A percentile compares a stretch with the other conserved stretches of the same genome.
Evolutionary conservation across 2,113 vertebrate genomes (phyloP).

Genomic region (Aythya baeri): DNA sequence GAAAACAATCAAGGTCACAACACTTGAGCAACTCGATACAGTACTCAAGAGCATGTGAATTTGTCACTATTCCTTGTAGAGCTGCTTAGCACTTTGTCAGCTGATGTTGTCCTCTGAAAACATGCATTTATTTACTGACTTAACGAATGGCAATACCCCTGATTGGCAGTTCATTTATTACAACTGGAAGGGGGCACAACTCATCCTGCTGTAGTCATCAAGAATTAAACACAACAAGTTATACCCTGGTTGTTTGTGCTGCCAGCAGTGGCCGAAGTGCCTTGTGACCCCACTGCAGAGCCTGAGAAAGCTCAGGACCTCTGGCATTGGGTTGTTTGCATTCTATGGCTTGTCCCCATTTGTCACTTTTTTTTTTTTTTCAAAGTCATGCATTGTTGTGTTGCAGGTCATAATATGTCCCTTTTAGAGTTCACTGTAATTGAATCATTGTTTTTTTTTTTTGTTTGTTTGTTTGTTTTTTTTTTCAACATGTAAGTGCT

Average conservation of each 20-base stretch:
- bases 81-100: background rate
- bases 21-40: background rate
- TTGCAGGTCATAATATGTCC: background rate
- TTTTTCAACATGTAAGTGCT: accelerated
- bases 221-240: background rate
- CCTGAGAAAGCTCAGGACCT: background rate
- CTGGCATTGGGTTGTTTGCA: background rate
- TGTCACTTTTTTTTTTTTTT: background rate
- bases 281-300: background rate
- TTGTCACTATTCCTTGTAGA: background rate
- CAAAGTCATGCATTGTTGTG: background rate
- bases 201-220: background rate
- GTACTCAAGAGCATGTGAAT: background rate
- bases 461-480: background rate
- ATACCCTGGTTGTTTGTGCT: background rate
- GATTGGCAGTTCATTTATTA: background rate
- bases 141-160: background rate
- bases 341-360: background rate
- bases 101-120: background rate
- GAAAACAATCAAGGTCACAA: background rate
- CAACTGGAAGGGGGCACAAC: background rate
- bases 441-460: background rate
- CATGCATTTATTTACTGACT: background rate
- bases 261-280: background rate
- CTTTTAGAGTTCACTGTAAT: background rate